These are phyloP conservation scores for Ashinkailepas kermadecensis DNA, from an alignment of 2,888 invertebrate species.

Conservation along the genomic window DNA sequence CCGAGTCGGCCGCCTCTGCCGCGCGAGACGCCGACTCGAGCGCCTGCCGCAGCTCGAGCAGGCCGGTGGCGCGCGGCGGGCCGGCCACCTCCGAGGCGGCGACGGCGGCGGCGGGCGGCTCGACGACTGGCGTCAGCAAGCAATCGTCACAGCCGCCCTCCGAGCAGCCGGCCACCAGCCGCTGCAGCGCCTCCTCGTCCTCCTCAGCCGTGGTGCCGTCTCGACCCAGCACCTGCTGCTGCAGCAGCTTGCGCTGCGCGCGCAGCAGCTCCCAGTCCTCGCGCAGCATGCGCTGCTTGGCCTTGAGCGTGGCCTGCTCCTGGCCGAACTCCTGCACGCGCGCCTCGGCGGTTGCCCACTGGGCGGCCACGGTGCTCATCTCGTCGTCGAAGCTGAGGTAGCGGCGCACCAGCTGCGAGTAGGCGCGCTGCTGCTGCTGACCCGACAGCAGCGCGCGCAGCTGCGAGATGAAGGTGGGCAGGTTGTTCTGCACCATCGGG, in stretches of 20 bases:
- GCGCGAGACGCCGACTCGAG: conserved; percentile 2
- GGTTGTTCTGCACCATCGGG: conserved; percentile 50
- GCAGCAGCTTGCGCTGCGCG: conserved; percentile 41
- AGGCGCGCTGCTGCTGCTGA: conserved; percentile 39
- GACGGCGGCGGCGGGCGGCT: background rate
- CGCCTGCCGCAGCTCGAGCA: conserved; percentile 13
- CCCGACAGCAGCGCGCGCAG: conserved; percentile 25
- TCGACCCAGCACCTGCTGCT: conserved; percentile 29
- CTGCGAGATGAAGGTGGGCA: conserved; percentile 48
- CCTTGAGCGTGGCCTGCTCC: conserved; percentile 45
- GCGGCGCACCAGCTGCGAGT: conserved; percentile 46
- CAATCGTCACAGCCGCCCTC: conserved; percentile 12
- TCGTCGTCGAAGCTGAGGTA: conserved; percentile 53
- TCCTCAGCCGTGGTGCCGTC: background rate
- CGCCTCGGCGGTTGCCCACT: conserved; percentile 52
- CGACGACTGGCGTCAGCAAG: background rate
- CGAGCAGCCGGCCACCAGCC: conserved; percentile 13
- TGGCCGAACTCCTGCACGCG: conserved; percentile 49
- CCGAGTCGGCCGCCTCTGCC: background rate
- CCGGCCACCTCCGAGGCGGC: background rate
- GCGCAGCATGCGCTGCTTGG: conserved; percentile 45
- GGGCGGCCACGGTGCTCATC: conserved; percentile 50
- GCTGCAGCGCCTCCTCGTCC: conserved; percentile 15
- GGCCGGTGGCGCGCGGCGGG: conserved; percentile 1
- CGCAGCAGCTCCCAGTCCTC: conserved; percentile 48